A percentile compares a stretch with the other conserved stretches of the same genome.
These are phyloP conservation scores for Magallana angulata DNA, from an alignment of 1,140 invertebrate species.

Conservation along the genomic window DNA sequence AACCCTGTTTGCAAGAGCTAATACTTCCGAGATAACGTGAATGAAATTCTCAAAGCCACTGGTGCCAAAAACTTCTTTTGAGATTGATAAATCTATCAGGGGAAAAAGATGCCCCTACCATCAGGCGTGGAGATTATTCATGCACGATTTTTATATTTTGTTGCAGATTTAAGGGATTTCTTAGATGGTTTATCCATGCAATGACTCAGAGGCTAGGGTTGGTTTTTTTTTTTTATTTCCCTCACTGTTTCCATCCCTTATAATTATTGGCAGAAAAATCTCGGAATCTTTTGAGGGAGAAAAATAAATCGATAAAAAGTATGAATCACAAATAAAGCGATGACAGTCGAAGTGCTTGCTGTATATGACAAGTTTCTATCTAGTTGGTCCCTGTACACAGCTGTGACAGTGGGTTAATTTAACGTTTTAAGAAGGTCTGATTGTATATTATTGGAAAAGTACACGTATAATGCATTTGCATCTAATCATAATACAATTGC, in stretches of 20 bases:
- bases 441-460: too few relatives aligned
- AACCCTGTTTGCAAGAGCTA: slow-evolving; percentile 3
- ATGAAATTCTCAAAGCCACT: slow-evolving; percentile 8
- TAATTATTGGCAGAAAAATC: slow-evolving; percentile 14
- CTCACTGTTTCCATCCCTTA: not conserved
- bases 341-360: not conserved
- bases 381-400: too few relatives aligned
- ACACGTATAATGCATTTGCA: too few relatives aligned
- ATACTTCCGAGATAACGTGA: slow-evolving; percentile 15
- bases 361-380: not conserved
- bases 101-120: not conserved
- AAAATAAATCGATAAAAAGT: slow-evolving; percentile 37
- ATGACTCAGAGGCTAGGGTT: not conserved
- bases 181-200: not conserved
- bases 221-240: not conserved
- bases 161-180: not conserved
- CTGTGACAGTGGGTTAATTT: too few relatives aligned
- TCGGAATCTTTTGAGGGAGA: not conserved
- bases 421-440: too few relatives aligned
- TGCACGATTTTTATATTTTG: not conserved
- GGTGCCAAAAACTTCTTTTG: slow-evolving; percentile 15
- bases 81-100: slow-evolving; percentile 13
- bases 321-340: not conserved
- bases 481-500: too few relatives aligned
- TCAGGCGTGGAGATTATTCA: not conserved